Base-by-base conservation (phyloP, 2,113 vertebrate genomes). In the Colistium nudipinnis region DNA sequence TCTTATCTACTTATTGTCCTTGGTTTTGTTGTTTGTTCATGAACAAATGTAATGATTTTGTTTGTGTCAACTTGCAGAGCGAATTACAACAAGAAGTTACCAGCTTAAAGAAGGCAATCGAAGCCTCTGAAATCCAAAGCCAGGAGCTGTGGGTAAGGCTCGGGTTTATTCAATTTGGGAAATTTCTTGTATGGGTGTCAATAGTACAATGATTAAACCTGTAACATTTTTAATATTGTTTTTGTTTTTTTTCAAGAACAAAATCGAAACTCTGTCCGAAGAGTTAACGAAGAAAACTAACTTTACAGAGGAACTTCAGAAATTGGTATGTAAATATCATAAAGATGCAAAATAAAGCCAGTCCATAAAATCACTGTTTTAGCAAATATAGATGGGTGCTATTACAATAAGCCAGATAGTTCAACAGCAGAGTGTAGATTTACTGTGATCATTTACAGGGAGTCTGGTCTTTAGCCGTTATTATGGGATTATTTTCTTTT, bases 81-180 rank as follows among this genome's bases (percentile, higher is more conserved):
- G 93, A 96, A 68, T 79, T 96, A 80, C 88, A 92, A 76, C 91
- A 93, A 78, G 94, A 98, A 92, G 93, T 96, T 59, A 71, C 86
- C 60, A 87, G 14, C 22, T 81, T 97, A 90, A 95, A 94, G 91
- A 91, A 71, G 70, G 61, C 86, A 27, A 28, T 93, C 48, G 89
- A 93, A 57, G 91, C 92, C 73, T 92, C 92, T 62, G 93, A 94
- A 68, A 74, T 84, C 4, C 91, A 92, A 82, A 83, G 89, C 76
- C 90, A 88, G 57, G 92, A 95, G 62, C 92, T 96, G 30, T 88
- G 96, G 95, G 96, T 96, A 79, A 73, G 56, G 9, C 24, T 25
- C 7, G 3, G 6, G n/a, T 55, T 22, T 33, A 41, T 13, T 52
- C 0, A 14, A 10, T 3, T 9, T 17, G 1, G 11, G 13, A 30